Percentiles rank a stretch among this genome's conserved stretches.
Evolutionary conservation across 2,888 invertebrate species (phyloP).

Genomic region (Lasioglossum lativentre): DNA sequence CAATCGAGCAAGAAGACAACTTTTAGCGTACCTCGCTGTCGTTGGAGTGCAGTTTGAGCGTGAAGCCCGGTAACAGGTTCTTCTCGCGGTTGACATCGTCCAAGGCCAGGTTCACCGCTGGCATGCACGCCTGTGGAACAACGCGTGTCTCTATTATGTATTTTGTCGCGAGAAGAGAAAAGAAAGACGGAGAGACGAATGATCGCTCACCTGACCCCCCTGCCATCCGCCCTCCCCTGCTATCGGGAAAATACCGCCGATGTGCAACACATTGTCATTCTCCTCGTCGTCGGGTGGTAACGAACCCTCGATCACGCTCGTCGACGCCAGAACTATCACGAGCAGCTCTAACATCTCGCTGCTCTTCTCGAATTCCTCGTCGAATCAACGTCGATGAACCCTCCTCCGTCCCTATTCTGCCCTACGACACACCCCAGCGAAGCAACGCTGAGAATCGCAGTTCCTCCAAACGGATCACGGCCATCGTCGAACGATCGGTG

Average conservation of each 20-base stretch:
- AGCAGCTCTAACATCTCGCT: constrained; percentile 58
- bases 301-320: constrained; percentile 70
- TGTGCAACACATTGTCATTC: constrained; percentile 91
- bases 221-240: constrained; percentile 98
- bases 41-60: constrained; percentile 95
- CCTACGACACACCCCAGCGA: constrained; percentile 67
- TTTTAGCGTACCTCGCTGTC: constrained; percentile 95
- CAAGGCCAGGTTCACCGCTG: constrained; percentile 98
- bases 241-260: constrained; percentile 99
- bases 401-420: neutral
- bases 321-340: constrained; percentile 66
- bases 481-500: constrained; percentile 51
- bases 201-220: constrained; percentile 91
- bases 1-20: neutral
- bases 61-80: constrained; percentile 96
- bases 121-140: constrained; percentile 94
- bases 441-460: constrained; percentile 45
- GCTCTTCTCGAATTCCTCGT: neutral
- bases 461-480: constrained; percentile 35
- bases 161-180: neutral
- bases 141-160: neutral
- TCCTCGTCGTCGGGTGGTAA: constrained; percentile 75
- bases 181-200: neutral
- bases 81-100: constrained; percentile 96
- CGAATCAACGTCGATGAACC: no score